A percentile compares a stretch with the other conserved stretches of the same genome.
Conservation (phyloP, 1,140 invertebrate species). For the Metopolophium dirhodum region DNA sequence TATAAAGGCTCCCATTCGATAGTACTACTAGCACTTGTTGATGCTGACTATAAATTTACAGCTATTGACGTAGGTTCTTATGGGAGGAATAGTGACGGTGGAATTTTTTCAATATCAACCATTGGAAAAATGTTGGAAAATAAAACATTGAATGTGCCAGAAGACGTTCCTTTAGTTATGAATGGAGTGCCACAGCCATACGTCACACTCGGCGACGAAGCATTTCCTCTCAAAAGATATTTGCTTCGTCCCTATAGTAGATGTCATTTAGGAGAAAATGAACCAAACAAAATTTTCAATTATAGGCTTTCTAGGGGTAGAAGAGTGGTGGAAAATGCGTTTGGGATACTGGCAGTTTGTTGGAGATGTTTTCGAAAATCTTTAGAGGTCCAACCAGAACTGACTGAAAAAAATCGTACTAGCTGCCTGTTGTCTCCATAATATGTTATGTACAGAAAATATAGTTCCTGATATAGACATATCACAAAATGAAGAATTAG, state of each 20-base stretch:
- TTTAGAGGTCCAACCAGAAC: slow-evolving; percentile 17
- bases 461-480: not conserved
- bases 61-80: slow-evolving; percentile 58
- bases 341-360: slow-evolving; percentile 25
- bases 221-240: not conserved
- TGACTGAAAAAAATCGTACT: slow-evolving; percentile 1
- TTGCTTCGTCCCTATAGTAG: slow-evolving; percentile 12
- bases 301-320: not conserved
- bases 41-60: slow-evolving; percentile 59
- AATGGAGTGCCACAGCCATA: slow-evolving; percentile 55
- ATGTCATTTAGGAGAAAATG: not conserved
- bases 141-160: slow-evolving; percentile 58
- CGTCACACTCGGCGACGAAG: slow-evolving; percentile 45
- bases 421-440: slow-evolving; percentile 20
- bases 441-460: slow-evolving; percentile 18
- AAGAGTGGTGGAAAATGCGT: slow-evolving; percentile 35
- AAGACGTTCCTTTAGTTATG: slow-evolving; percentile 52
- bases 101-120: slow-evolving; percentile 61
- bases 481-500: slow-evolving; percentile 4
- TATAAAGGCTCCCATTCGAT: slow-evolving; percentile 63
- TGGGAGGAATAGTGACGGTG: slow-evolving; percentile 62
- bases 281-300: not conserved
- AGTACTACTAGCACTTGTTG: slow-evolving; percentile 58
- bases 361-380: no score
- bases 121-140: slow-evolving; percentile 58